Evolutionary conservation across 2,888 invertebrate genomes (phyloP).

Genomic region (Aleiodes leptofemur): DNA sequence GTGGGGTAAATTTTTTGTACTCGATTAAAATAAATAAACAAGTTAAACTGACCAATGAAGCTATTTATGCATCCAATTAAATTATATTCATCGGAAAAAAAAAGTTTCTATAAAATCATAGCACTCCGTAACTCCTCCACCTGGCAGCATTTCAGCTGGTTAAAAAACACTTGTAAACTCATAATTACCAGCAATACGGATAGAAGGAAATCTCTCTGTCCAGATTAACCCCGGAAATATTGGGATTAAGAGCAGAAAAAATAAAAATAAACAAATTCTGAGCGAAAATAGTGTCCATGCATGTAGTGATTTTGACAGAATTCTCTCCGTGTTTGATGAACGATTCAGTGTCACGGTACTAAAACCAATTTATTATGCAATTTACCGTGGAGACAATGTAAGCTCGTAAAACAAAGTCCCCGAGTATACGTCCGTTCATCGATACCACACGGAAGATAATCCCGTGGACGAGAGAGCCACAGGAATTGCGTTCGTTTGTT

Average conservation of each 20-base stretch:
- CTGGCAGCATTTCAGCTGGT: too few species aligned
- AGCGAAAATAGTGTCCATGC: slow-evolving; percentile 30
- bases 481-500: slow-evolving; percentile 45
- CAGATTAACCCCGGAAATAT: neutral
- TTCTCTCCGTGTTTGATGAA: slow-evolving; percentile 45
- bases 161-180: too few species aligned
- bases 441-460: slow-evolving; percentile 57
- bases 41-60: too few species aligned
- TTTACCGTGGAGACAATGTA: slow-evolving; percentile 54
- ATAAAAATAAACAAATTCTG: slow-evolving; percentile 3
- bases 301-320: slow-evolving; percentile 41
- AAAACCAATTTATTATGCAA: slow-evolving; percentile 54
- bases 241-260: neutral
- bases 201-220: neutral
- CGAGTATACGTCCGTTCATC: slow-evolving; percentile 47
- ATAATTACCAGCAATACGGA: too few species aligned
- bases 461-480: slow-evolving; percentile 44
- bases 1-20: too few species aligned
- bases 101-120: too few species aligned
- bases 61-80: too few species aligned
- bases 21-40: too few species aligned
- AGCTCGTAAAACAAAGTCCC: slow-evolving; percentile 59
- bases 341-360: slow-evolving; percentile 45
- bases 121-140: too few species aligned
- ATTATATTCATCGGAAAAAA: too few species aligned